Conservation (phyloP, 2,113 vertebrate species). For the Centropristis striata region DNA sequence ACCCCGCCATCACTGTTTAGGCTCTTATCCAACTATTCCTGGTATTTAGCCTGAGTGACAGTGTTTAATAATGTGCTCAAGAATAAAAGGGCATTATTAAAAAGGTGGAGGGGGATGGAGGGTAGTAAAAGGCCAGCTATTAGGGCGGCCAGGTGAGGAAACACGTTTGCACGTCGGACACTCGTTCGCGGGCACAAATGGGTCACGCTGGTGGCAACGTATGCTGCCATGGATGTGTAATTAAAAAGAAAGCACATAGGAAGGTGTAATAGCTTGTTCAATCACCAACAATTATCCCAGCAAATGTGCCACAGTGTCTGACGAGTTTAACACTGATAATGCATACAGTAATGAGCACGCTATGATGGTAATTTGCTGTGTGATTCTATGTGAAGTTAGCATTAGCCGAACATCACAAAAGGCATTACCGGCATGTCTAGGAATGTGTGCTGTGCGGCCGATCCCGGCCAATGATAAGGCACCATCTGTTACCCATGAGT, state of each 20-base stretch:
- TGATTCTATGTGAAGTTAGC: conserved; percentile 78
- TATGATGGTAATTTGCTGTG: conserved; percentile 64
- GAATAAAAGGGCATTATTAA: conserved; percentile 83
- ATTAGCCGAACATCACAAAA: conserved; percentile 78
- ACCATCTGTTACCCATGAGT: conserved; percentile 84
- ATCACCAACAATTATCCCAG: conserved; percentile 61
- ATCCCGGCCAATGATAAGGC: conserved; percentile 84
- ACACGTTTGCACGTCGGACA: neutral
- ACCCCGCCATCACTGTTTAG: conserved; percentile 49
- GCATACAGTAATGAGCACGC: conserved; percentile 23
- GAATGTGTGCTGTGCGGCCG: conserved; percentile 80
- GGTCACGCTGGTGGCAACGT: neutral
- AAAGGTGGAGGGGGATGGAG: conserved; percentile 44
- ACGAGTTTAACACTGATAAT: conserved; percentile 23
- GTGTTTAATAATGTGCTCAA: conserved; percentile 84
- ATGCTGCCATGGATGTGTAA: conserved; percentile 20
- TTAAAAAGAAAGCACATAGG: conserved; percentile 30
- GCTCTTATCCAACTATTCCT: conserved; percentile 80
- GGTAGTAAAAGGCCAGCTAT: conserved; percentile 64
- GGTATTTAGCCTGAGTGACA: conserved; percentile 86
- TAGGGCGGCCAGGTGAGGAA: conserved; percentile 60
- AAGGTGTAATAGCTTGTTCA: conserved; percentile 53
- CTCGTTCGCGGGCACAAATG: neutral
- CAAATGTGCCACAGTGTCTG: conserved; percentile 16
- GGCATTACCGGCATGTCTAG: conserved; percentile 85